Evolutionary conservation across 2,113 vertebrate species (phyloP).

Genomic region (Urocynchramus pylzowi): DNA sequence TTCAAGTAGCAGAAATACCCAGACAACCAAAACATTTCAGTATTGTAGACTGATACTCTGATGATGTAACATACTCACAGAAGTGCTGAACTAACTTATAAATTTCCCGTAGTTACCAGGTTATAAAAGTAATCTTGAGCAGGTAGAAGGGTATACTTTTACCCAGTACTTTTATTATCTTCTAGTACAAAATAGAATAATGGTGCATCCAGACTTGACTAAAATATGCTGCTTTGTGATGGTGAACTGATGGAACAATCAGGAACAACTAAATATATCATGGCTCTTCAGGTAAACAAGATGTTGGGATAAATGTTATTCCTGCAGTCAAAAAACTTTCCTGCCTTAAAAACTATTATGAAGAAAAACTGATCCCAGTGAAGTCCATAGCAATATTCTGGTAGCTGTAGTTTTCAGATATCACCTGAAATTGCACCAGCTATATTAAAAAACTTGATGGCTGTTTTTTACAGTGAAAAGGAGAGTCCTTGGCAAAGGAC

Average conservation of each 20-base stretch:
- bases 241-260: background rate
- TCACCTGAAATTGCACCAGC: conserved; percentile 1
- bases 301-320: background rate
- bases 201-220: background rate
- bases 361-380: background rate
- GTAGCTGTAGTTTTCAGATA: background rate
- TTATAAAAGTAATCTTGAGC: background rate
- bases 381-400: background rate
- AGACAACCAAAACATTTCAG: background rate
- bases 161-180: background rate
- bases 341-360: background rate
- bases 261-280: background rate
- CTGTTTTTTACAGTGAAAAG: background rate
- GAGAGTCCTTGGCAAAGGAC: background rate
- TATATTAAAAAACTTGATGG: background rate
- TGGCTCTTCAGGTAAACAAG: background rate
- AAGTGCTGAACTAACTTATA: background rate
- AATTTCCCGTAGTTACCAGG: background rate
- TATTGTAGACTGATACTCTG: background rate
- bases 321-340: background rate
- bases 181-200: background rate
- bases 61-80: background rate
- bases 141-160: background rate
- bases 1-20: background rate
- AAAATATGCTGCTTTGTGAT: background rate